Evolutionary conservation across 2,888 invertebrate species (phyloP), one percentile per base, ranked within the genome.

Genomic region (Sinotaia quadrata): DNA sequence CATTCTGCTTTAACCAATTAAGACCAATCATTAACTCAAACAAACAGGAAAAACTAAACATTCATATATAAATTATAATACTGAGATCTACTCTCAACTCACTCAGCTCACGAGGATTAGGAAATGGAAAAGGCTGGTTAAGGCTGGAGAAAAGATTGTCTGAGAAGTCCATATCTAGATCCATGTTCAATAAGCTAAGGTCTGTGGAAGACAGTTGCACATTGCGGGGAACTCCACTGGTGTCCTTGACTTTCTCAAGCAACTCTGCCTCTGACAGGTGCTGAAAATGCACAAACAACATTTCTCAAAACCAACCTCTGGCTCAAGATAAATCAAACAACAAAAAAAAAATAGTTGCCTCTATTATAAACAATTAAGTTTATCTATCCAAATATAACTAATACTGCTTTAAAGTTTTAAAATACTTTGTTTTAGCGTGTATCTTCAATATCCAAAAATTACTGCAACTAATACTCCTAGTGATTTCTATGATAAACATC

Each of bases 71-170:
- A 7, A 49, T 52, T 66, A 44, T 33, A 37, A 41, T 5, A 51
- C 33, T 18, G 12, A 18, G 21, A 68, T 51, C 15, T 34, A 34
- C 29, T 5, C 12, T 24, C 31, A 27, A 81, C 89, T 90, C 91
- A 97, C 97, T 94, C 81, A 98, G 95, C 91, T 99, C 98, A 89
- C 96, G 92, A 65, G 96, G 94, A 90, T 98, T 97, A 15, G 98
- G 98, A 54, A 65, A 65, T 21, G 65, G 27, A 37, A 65, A 65
- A 21, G 65, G 65, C 88, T 95, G 87, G 68, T 86, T 88, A 58
- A 89, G 83, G 21, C 85, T 85, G n/a, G 87, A 85, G 78, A 90
- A 89, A 18, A 90, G 81, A 15, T 87, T 86, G 78, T 89, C 89
- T 15, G 87, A 87, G 74, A 89, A 88, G 67, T 88, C 87, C 80